Base-by-base conservation (phyloP, 1,140 invertebrate genomes). In the Protaetia brevitarsis region DNA sequence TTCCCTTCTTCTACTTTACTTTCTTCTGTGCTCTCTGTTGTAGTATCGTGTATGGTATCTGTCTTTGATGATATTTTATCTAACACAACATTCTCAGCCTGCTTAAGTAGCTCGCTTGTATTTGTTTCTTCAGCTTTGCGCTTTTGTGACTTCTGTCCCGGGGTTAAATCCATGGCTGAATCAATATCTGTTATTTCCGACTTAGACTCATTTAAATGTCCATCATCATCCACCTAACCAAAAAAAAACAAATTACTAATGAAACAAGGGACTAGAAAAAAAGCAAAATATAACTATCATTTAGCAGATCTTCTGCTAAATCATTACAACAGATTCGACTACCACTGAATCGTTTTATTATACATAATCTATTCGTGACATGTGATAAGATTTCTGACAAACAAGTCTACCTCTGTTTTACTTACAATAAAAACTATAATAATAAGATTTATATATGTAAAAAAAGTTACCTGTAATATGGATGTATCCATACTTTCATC, bases 11-110 rank as follows among this genome's bases (percentile, higher is more conserved):
- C 68, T 5, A 45, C 5, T 51, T 64, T 28, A 13, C 34, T 8
- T 64, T 73, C 63, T 70, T 34, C 31, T 34, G 7, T 34, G 21
- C 6, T 8, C 10, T 51, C 41, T 13, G 6, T 19, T 13, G 6
- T 51, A 7, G 6, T 5, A 13, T 6, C 41, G 6, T 6, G 6
- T 6, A 7, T 19, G 16, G 41, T 70, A 65, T 82, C 78, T 66
- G 82, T 80, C 16, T 83, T 76, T 13, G 84, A 81, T 63, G 82
- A 78, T 67, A 85, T 84, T 64, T 89, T 83, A 69, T 90, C 90
- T 1, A 91, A 73, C 19, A 91, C 82, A 63, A 89, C 80, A 75
- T 86, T 87, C 69, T 87, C 87, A 1, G 77, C 76, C 58, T 78
- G 76, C 31, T 72, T 76, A 27, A 77, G 73, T 67, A 73, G 6